phyloP scores from a whole-genome alignment of 2,113 vertebrate species.

The Dicerorhinus sumatrensis region DNA sequence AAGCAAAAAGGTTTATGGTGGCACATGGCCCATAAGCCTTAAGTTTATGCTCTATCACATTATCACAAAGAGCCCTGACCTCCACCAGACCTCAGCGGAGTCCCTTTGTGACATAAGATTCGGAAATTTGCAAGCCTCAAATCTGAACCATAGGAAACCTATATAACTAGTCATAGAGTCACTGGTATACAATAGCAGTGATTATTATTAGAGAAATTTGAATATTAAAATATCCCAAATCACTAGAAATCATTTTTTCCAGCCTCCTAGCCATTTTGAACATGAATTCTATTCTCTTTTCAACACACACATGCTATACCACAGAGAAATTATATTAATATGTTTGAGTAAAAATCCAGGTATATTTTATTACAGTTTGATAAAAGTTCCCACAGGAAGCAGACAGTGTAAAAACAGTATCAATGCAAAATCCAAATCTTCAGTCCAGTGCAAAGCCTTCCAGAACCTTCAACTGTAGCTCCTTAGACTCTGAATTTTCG shows the following conservation, averaged over 20 bases:
- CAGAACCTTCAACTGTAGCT: background rate
- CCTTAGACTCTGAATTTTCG: background rate
- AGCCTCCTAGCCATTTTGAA: background rate
- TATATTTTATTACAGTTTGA: background rate
- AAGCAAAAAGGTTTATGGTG: rapidly evolving
- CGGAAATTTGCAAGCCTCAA: background rate
- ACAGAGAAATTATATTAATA: background rate
- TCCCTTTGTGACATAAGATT: too few relatives aligned
- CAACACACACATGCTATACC: background rate
- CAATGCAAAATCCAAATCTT: background rate
- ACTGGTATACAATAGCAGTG: rapidly evolving
- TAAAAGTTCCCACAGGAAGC: background rate
- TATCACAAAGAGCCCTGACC: background rate
- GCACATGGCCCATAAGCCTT: background rate
- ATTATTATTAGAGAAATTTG: background rate
- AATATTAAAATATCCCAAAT: background rate
- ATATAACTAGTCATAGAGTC: rapidly evolving
- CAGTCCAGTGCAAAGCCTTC: background rate
- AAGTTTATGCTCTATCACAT: rapidly evolving
- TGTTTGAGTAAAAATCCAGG: background rate
- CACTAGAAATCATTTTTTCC: too few relatives aligned
- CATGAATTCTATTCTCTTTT: background rate
- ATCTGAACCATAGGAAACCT: background rate
- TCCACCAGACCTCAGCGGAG: rapidly evolving
- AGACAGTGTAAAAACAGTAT: background rate